phyloP scores from a whole-genome alignment of 2,888 invertebrate genomes.

The Masnerella sp. region DNA sequence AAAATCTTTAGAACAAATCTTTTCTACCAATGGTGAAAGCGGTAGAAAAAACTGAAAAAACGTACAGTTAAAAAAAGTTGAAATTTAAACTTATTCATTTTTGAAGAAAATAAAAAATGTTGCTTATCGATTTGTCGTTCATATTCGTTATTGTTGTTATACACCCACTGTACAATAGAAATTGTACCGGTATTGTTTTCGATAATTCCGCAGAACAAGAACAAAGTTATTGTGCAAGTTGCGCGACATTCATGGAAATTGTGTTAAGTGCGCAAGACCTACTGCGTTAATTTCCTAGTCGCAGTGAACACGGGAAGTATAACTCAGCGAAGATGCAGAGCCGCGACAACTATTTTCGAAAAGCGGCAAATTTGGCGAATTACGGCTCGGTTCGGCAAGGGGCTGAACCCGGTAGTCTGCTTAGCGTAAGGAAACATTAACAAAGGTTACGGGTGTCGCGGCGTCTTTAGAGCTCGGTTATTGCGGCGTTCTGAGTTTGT shows the following conservation, averaged over 20 bases:
- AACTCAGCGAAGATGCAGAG: slow-evolving; percentile 3
- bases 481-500: slow-evolving; percentile 44
- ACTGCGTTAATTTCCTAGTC: slow-evolving; percentile 12
- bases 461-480: slow-evolving; percentile 41
- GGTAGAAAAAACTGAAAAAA: too few species aligned
- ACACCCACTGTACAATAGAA: too few species aligned
- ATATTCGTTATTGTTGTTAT: too few species aligned
- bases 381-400: slow-evolving; percentile 5
- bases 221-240: slow-evolving; percentile 4
- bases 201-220: too few species aligned
- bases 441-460: slow-evolving; percentile 43
- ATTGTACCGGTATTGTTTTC: too few species aligned
- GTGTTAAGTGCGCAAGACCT: slow-evolving; percentile 6
- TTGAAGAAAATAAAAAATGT: too few species aligned
- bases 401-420: slow-evolving; percentile 27
- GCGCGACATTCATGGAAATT: slow-evolving; percentile 10
- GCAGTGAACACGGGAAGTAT: not conserved
- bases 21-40: too few species aligned
- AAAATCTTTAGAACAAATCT: too few species aligned
- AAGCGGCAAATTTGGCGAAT: slow-evolving; percentile 19
- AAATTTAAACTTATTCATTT: too few species aligned
- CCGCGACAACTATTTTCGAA: slow-evolving; percentile 18
- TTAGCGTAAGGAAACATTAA: slow-evolving; percentile 47
- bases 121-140: too few species aligned
- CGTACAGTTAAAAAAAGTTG: too few species aligned